Evolutionary conservation across 2,888 invertebrate species (phyloP).

Genomic region (Poecilus cupreus): DNA sequence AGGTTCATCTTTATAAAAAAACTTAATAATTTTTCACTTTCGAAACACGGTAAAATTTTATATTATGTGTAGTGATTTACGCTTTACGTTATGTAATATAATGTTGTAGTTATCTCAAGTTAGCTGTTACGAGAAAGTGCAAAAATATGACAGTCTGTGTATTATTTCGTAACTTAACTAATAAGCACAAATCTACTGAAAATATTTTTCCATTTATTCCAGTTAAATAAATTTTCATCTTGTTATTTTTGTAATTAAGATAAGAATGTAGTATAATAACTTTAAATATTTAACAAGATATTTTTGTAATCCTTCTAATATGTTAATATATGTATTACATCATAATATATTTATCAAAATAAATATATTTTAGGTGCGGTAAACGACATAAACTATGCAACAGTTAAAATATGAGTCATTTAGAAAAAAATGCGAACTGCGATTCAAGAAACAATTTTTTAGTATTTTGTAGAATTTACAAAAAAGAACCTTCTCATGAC

Average conservation of each 20-base stretch:
- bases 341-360: background rate
- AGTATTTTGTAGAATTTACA: background rate
- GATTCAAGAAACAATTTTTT: background rate
- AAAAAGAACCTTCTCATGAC: background rate
- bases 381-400: background rate
- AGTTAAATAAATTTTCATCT: background rate
- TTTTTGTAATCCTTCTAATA: background rate
- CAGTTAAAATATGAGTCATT: background rate
- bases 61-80: background rate
- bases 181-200: background rate
- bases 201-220: background rate
- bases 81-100: background rate
- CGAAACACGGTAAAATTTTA: slow-evolving; percentile 1
- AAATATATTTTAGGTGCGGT: slow-evolving; percentile 5
- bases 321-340: slow-evolving; percentile 2
- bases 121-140: slow-evolving; percentile 12
- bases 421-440: background rate
- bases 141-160: slow-evolving; percentile 1
- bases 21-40: background rate
- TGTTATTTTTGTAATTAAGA: background rate
- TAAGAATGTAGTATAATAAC: background rate
- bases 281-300: background rate
- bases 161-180: slow-evolving; percentile 17
- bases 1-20: background rate
- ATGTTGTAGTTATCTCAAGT: background rate